These are phyloP conservation scores for Sesamia inferens DNA, from an alignment of 2,888 invertebrate species.

Conservation along the genomic window DNA sequence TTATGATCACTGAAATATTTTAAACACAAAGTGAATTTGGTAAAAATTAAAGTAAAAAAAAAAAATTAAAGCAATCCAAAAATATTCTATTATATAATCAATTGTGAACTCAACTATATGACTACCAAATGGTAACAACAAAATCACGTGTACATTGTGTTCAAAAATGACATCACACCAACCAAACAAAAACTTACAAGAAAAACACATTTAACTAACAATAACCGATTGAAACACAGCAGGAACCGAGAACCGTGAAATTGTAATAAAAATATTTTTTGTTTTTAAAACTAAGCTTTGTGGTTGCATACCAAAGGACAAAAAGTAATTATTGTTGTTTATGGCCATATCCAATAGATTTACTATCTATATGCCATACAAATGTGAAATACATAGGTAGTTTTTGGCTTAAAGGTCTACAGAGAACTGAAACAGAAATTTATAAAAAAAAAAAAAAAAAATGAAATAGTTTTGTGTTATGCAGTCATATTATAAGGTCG, in stretches of 20 bases:
- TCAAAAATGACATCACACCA: conserved; percentile 46
- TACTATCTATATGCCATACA: conserved; percentile 23
- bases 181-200: conserved; percentile 19
- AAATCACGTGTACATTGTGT: background rate
- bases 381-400: conserved; percentile 32
- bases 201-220: conserved; percentile 29
- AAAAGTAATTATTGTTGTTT: conserved; percentile 45
- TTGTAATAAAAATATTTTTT: conserved; percentile 49
- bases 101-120: background rate
- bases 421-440: too few relatives aligned
- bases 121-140: background rate
- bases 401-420: too few relatives aligned
- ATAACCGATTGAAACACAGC: conserved; percentile 35
- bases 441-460: too few relatives aligned
- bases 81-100: background rate
- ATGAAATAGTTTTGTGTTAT: conserved; percentile 1
- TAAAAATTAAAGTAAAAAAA: too few relatives aligned
- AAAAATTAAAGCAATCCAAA: background rate
- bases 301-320: conserved; percentile 22
- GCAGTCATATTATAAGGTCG: conserved; percentile 9
- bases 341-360: conserved; percentile 43
- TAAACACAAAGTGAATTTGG: too few relatives aligned
- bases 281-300: conserved; percentile 24
- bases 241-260: conserved; percentile 51
- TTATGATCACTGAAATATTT: too few relatives aligned